phyloP scores from a whole-genome alignment of 1,140 invertebrate species.

The Anadara kagoshimensis region DNA sequence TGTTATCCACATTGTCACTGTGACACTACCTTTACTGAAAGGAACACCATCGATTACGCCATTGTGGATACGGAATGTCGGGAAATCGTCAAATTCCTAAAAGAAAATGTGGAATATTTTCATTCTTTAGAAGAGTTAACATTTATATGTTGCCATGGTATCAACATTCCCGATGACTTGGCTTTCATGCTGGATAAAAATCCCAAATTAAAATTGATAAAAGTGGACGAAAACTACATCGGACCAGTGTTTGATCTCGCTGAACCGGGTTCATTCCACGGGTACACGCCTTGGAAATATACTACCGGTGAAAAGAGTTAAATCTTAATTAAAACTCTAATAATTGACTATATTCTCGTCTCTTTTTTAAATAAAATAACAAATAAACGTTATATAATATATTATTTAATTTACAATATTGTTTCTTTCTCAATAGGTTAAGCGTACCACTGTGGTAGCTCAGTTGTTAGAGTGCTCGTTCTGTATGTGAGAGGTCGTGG shows the following conservation, averaged over 20 bases:
- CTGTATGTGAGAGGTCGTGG: no score
- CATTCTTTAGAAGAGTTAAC: neutral
- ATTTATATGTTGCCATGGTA: conserved; percentile 23
- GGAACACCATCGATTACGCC: conserved; percentile 13
- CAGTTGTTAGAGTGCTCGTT: no score
- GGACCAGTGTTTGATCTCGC: conserved; percentile 23
- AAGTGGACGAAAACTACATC: conserved; percentile 17
- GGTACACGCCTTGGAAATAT: conserved; percentile 22
- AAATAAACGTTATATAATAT: no score
- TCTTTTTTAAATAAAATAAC: no score
- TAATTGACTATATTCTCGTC: no score
- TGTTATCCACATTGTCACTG: conserved; percentile 23
- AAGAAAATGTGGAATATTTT: conserved; percentile 5
- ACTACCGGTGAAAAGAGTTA: neutral
- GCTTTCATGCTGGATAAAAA: conserved; percentile 11
- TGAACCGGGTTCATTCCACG: conserved; percentile 5
- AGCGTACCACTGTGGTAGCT: no score
- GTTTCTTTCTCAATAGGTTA: no score
- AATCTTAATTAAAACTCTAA: no score
- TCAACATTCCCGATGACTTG: conserved; percentile 25
- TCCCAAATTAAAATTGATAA: conserved; percentile 2
- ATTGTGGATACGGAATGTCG: conserved; percentile 11
- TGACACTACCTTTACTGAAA: neutral
- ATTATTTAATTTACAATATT: no score
- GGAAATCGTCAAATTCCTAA: conserved; percentile 13